Base-by-base conservation (phyloP, 2,888 invertebrate species). In the Trissolcus brochymenae region DNA sequence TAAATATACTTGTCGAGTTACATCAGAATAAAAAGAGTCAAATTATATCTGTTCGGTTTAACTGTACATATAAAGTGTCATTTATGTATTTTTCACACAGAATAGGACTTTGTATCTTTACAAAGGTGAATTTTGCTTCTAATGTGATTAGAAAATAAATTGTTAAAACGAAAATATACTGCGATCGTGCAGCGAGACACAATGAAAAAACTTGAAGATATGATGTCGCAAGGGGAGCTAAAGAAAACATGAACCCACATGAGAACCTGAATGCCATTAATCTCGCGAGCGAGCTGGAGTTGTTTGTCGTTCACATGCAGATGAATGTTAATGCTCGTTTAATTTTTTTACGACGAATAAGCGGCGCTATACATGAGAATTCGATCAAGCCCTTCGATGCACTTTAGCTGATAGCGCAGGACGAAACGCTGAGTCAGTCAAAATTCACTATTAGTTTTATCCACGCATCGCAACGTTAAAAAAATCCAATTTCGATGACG, bases 211-310 rank as follows among this genome's bases (percentile, higher is more conserved):
- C 46, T 0, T 7, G 16, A 46, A 11, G 35, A 35, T 35, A 35
- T 11, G 35, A 7, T 11, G 35, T 35, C 35, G 35, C 35, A 9
- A 1, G 11, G 35, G 35, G 35, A 9, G 35, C 11, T 35, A 46
- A 46, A 65, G 29, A 21, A 65, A 65, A 65, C 55, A 65, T 65
- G 64, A 65, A 65, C 46, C 54, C 54, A 46, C 53, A 65, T 55
- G 11, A 50, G 55, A 49, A 43, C 43, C 55, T 46, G 35, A 35
- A 43, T 35, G 19, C 14, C 56, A 49, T 66, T 56, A 66, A 56
- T 66, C 56, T 66, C 53, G 43, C 6, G 7, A 7, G 7, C 50
- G 19, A 25, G n/a, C n/a, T n/a, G 46, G 7, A 21, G 19, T 4
- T 14, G 6, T n/a, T n/a, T 46, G 19, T 51, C 14, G 19, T 40